Percentiles rank a stretch among this genome's conserved stretches.
These are phyloP conservation scores for Marmota flaviventris DNA, from an alignment of 2,113 vertebrate genomes.

Conservation along the genomic window DNA sequence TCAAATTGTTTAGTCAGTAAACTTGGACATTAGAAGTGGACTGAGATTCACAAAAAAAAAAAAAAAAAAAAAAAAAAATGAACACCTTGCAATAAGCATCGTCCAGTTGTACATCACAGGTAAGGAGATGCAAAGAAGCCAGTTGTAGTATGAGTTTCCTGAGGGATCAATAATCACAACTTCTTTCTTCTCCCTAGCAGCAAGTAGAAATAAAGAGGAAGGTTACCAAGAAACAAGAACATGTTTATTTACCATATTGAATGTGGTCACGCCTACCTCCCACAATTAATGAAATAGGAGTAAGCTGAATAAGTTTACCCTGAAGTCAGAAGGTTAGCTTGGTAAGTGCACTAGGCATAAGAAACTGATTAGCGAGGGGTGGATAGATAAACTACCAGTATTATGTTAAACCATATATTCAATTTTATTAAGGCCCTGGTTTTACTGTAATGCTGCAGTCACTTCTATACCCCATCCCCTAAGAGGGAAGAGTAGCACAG, in stretches of 20 bases:
- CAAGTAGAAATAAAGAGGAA: background rate
- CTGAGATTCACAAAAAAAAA: slow-evolving; percentile 10
- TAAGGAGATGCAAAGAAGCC: slow-evolving; percentile 95
- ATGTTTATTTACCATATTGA: slow-evolving; percentile 29
- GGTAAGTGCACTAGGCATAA: background rate
- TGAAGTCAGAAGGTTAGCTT: background rate
- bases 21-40: slow-evolving; percentile 1
- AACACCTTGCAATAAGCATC: slow-evolving; percentile 96
- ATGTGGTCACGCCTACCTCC: background rate
- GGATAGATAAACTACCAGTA: background rate
- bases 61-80: background rate
- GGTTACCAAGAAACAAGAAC: slow-evolving; percentile 45
- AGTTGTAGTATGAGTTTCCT: slow-evolving; percentile 95
- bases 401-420: background rate
- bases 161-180: slow-evolving; percentile 93
- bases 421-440: background rate
- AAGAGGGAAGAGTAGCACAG: background rate
- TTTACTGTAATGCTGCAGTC: background rate
- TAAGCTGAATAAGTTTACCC: background rate
- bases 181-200: slow-evolving; percentile 91
- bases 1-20: background rate
- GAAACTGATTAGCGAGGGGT: background rate
- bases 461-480: background rate
- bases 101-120: slow-evolving; percentile 99
- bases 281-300: background rate